These are phyloP conservation scores for Beris morrisii DNA, from an alignment of 2,888 invertebrate genomes.

Conservation along the genomic window DNA sequence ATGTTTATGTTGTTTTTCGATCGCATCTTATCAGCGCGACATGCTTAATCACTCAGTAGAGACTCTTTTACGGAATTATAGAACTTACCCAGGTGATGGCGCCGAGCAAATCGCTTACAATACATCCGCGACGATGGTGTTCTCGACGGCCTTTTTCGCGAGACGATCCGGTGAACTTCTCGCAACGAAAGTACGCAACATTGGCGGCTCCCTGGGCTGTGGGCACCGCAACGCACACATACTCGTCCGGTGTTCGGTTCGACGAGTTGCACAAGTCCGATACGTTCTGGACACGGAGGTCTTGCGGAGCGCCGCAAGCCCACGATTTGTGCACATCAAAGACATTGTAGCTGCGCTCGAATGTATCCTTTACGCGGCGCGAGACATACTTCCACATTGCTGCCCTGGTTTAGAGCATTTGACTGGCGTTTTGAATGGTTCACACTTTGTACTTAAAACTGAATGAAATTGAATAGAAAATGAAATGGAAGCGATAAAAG, in stretches of 20 bases:
- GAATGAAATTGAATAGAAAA: too few species aligned
- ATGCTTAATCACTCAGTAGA: too few species aligned
- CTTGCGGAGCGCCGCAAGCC: conserved; percentile 40
- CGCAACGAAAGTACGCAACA: conserved; percentile 9
- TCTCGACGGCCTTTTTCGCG: neutral
- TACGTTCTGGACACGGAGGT: neutral
- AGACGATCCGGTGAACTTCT: conserved; percentile 16
- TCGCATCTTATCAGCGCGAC: neutral
- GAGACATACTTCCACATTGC: conserved; percentile 63
- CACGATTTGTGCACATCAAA: conserved; percentile 58
- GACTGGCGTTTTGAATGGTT: conserved; percentile 13
- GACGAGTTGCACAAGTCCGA: neutral
- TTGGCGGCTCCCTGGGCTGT: conserved; percentile 13
- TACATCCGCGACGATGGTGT: conserved; percentile 7
- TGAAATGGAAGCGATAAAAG: neutral
- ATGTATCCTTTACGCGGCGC: conserved; percentile 58
- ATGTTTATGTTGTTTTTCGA: neutral
- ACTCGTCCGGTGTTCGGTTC: neutral
- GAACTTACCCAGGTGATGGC: conserved; percentile 58
- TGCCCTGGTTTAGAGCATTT: conserved; percentile 33
- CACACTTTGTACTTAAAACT: conserved; percentile 17
- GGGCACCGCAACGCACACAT: conserved; percentile 1
- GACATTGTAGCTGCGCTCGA: conserved; percentile 59
- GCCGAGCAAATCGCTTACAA: conserved; percentile 36
- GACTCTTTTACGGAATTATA: neutral